These are phyloP conservation scores for Epizoanthus ramosus DNA, from an alignment of 92 coral and sea anemone genomes.

Conservation along the genomic window DNA sequence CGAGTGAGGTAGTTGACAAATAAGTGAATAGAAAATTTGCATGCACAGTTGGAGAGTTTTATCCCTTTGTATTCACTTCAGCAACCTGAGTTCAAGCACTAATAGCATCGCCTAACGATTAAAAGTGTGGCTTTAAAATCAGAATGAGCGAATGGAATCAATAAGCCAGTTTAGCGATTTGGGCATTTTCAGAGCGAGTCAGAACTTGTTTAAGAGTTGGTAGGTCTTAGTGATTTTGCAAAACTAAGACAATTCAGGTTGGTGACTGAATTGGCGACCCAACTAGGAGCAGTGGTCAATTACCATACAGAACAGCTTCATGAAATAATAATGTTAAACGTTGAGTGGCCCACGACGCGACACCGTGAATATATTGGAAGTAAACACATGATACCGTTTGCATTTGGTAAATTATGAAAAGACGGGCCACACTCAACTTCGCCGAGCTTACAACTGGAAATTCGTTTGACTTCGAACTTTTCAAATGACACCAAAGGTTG, in stretches of 20 bases:
- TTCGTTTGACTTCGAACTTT: conserved; percentile 4
- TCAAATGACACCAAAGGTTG: conserved; percentile 19
- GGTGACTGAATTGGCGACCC: conserved; percentile 16
- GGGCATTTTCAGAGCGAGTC: background rate
- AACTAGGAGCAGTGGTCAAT: conserved; percentile 56
- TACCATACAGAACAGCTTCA: conserved; percentile 74
- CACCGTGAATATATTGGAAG: conserved; percentile 85
- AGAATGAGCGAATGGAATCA: background rate
- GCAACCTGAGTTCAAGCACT: background rate
- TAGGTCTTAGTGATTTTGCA: conserved; percentile 1
- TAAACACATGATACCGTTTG: conserved; percentile 76
- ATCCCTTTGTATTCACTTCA: background rate
- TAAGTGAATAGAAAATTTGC: conserved; percentile 66
- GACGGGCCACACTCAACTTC: conserved; percentile 20
- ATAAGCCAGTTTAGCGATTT: background rate
- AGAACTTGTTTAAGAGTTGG: background rate
- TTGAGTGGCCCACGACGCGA: conserved; percentile 72
- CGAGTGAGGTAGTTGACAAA: conserved; percentile 53
- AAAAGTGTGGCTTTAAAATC: conserved; percentile 8
- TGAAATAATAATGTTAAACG: conserved; percentile 74
- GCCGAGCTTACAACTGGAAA: background rate
- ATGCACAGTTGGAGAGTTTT: conserved; percentile 53
- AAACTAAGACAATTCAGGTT: background rate
- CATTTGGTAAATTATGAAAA: conserved; percentile 84
- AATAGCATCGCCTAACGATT: conserved; percentile 12